These are phyloP conservation scores for Pseudorectes ferrugineus DNA, from an alignment of 2,113 vertebrate genomes.

Conservation along the genomic window DNA sequence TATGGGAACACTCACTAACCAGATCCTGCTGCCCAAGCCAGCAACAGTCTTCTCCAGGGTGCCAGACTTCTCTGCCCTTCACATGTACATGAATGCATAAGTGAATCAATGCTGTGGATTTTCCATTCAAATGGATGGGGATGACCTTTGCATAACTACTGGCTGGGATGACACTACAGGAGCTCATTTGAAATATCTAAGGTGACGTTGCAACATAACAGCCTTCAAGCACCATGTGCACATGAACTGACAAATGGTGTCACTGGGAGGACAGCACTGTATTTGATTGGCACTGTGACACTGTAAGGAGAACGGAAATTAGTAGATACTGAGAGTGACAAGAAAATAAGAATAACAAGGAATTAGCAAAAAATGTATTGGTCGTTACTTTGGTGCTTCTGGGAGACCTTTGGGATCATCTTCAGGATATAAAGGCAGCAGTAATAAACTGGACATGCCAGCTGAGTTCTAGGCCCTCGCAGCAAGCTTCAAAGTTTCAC, in stretches of 20 bases:
- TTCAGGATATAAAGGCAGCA: background rate
- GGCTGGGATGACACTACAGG: background rate
- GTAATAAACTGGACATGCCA: background rate
- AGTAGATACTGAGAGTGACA: background rate
- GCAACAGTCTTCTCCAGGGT: background rate
- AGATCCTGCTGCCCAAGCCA: background rate
- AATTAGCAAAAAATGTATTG: background rate
- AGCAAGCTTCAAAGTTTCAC: background rate
- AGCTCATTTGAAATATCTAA: background rate
- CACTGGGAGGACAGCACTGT: background rate
- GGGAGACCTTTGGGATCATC: background rate
- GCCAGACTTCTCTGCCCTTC: background rate
- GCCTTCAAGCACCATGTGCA: background rate
- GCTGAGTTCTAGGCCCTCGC: background rate
- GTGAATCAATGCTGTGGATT: background rate
- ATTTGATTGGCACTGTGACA: background rate
- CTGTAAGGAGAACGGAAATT: background rate
- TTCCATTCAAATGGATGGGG: background rate
- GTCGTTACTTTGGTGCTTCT: background rate
- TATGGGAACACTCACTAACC: background rate
- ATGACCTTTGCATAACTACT: background rate
- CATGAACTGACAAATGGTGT: accelerated
- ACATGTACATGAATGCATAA: background rate
- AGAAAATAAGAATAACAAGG: background rate
- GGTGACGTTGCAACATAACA: background rate